These are phyloP conservation scores for Microplitis deprimator DNA, from an alignment of 2,888 invertebrate genomes.

Conservation along the genomic window DNA sequence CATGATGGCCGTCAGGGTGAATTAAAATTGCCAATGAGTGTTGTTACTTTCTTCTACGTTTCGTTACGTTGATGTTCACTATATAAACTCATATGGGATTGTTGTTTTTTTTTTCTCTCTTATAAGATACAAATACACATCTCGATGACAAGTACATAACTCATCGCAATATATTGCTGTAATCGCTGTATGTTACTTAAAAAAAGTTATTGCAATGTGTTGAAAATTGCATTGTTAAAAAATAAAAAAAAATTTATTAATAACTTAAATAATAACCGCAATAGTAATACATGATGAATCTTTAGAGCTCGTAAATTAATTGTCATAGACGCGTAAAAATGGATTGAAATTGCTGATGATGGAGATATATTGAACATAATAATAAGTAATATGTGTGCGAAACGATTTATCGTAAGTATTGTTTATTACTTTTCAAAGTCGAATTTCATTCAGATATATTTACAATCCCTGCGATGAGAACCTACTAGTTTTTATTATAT, in stretches of 20 bases:
- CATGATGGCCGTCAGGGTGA: background rate
- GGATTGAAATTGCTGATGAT: background rate
- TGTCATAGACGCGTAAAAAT: background rate
- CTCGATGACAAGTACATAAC: slow-evolving; percentile 31
- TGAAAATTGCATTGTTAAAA: too few species aligned
- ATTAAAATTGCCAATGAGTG: slow-evolving; percentile 21
- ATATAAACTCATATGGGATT: background rate
- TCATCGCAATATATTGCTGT: slow-evolving; percentile 28
- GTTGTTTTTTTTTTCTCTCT: slow-evolving; percentile 2
- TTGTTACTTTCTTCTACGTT: slow-evolving; percentile 4
- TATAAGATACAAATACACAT: background rate
- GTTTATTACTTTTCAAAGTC: slow-evolving; percentile 46
- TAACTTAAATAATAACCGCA: background rate
- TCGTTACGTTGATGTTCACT: background rate
- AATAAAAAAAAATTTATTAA: background rate
- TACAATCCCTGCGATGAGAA: too few species aligned
- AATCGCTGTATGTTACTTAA: slow-evolving; percentile 26
- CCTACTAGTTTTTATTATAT: background rate
- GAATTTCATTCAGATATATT: too few species aligned
- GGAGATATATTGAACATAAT: background rate
- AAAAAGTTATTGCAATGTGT: slow-evolving; percentile 20
- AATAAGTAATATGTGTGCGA: slow-evolving; percentile 7
- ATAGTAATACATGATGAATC: background rate
- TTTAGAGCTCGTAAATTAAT: background rate
- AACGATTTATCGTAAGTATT: slow-evolving; percentile 53